Conservation (phyloP, 2,797 vertebrate species). For the Pyrocephalus nanus region DNA sequence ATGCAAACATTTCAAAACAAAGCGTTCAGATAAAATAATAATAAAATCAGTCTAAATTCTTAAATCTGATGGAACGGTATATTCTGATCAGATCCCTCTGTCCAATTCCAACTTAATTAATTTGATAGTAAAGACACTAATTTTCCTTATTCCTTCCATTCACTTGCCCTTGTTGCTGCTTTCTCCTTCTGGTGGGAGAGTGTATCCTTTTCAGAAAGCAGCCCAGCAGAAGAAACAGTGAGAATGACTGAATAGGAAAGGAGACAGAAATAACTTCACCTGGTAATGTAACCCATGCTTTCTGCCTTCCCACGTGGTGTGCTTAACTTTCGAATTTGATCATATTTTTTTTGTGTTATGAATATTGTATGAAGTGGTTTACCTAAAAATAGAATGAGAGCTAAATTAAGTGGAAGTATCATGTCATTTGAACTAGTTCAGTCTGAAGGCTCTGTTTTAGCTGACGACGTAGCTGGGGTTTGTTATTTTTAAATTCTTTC, state of each 20-base stretch:
- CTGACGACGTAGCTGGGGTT: not conserved
- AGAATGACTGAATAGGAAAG: not conserved
- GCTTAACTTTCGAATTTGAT: slow-evolving; percentile 29
- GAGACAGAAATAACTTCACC: slow-evolving; percentile 27
- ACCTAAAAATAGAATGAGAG: slow-evolving; percentile 18
- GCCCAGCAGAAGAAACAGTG: not conserved
- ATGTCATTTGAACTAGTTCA: not conserved
- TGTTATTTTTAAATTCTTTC: not conserved
- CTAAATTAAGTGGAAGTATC: slow-evolving; percentile 5
- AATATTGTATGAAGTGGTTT: slow-evolving; percentile 46
- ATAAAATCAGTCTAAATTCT: not conserved
- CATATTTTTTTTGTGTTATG: slow-evolving; percentile 12
- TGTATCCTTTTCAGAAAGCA: not conserved
- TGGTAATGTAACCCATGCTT: not conserved
- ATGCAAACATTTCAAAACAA: not conserved
- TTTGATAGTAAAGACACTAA: not conserved
- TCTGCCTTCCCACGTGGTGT: not conserved
- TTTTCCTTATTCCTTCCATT: not conserved
- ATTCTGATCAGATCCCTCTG: not conserved
- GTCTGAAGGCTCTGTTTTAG: not conserved
- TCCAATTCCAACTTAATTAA: not conserved
- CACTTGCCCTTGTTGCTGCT: not conserved
- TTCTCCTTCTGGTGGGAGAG: not conserved
- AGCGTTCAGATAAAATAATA: not conserved
- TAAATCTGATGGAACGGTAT: not conserved